These are phyloP conservation scores for Patella depressa DNA, from an alignment of 2,888 invertebrate genomes.

Conservation along the genomic window DNA sequence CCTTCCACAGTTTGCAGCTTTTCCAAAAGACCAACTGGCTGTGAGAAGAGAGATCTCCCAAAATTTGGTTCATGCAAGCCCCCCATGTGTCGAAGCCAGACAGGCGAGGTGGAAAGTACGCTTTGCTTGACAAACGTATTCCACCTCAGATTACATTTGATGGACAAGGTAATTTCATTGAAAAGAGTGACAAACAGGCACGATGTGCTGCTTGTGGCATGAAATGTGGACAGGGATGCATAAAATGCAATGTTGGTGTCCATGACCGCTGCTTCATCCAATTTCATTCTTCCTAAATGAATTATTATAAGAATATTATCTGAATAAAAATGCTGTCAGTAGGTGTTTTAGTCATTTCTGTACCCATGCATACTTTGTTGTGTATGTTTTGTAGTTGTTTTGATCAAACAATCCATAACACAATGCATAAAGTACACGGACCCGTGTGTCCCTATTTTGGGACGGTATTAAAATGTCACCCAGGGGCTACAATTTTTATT, in stretches of 20 bases:
- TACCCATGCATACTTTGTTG: too few relatives aligned
- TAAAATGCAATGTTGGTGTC: slow-evolving; percentile 13
- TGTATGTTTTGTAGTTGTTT: too few relatives aligned
- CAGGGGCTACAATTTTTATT: background rate
- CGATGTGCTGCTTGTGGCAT: slow-evolving; percentile 7
- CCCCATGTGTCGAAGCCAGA: background rate
- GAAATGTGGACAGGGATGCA: slow-evolving; percentile 11
- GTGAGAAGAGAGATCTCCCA: slow-evolving; percentile 8
- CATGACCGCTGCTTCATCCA: slow-evolving; percentile 13
- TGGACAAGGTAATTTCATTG: slow-evolving; percentile 4
- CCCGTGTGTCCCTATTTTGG: background rate
- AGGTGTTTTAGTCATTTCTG: background rate
- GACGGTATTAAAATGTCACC: background rate
- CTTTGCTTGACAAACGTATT: slow-evolving; percentile 1
- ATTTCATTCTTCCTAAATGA: background rate
- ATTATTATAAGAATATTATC: background rate
- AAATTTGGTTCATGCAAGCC: background rate
- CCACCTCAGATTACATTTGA: background rate
- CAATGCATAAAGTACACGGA: background rate
- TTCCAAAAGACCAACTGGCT: background rate
- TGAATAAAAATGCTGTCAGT: background rate
- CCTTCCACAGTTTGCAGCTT: background rate
- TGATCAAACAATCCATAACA: background rate
- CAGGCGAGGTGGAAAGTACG: background rate
- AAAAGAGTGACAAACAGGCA: background rate